Evolutionary conservation across 2,797 vertebrate genomes (phyloP).

Genomic region (Tolypeutes matacus): DNA sequence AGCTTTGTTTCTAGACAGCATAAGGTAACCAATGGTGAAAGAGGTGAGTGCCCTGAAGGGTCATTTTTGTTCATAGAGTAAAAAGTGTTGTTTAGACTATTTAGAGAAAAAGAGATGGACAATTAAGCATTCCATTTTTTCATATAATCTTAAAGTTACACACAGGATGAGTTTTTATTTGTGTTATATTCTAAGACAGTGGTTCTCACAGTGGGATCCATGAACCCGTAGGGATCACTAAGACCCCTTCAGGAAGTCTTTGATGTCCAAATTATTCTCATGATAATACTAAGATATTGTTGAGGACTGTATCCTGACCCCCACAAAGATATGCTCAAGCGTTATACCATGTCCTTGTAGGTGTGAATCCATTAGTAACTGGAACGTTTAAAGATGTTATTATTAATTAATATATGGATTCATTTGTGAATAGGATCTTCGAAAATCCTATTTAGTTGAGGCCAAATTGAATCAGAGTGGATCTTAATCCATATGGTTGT

Average conservation of each 20-base stretch:
- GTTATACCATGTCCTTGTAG: too few relatives aligned
- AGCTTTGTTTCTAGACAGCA: neutral
- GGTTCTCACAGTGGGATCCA: neutral
- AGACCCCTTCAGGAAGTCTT: neutral
- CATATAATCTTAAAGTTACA: neutral
- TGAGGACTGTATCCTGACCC: too few relatives aligned
- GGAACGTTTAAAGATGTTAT: too few relatives aligned
- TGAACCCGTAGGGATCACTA: neutral
- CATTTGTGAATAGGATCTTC: too few relatives aligned
- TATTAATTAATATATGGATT: too few relatives aligned
- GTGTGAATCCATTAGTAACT: too few relatives aligned
- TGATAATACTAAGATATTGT: neutral
- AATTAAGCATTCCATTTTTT: neutral
- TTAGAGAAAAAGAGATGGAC: neutral
- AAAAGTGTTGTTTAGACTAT: neutral
- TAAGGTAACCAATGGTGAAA: neutral
- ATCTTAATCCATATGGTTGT: too few relatives aligned
- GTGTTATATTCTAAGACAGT: neutral
- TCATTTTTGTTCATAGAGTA: neutral
- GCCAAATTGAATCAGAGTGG: too few relatives aligned
- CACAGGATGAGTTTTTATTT: neutral
- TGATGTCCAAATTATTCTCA: neutral
- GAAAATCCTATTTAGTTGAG: too few relatives aligned
- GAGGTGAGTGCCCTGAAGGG: neutral
- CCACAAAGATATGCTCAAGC: too few relatives aligned